Base-by-base conservation (phyloP, 2,113 vertebrate species). In the Hypocryptadius cinnamomeus region DNA sequence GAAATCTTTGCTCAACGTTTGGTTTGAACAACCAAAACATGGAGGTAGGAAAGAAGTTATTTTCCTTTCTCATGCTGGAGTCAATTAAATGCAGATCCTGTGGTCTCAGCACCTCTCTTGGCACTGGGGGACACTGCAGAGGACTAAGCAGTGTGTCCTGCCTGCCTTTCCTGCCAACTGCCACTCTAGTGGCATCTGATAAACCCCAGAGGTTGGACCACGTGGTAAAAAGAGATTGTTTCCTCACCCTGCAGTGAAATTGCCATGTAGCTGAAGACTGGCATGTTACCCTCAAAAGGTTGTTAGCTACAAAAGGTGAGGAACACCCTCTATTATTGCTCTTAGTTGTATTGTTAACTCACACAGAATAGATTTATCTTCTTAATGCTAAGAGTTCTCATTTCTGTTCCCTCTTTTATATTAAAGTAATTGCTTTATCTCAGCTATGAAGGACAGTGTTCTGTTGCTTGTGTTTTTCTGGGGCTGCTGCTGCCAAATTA, bases 401-500 rank as follows among this genome's bases (percentile, higher is more conserved):
- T 54, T 78, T 81, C 61, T 72, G 20, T 82, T 82, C 68, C 28
- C 15, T 70, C 54, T 73, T 78, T 28, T 63, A 47, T 57, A 59
- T 30, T 44, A 47, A 89, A 77, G 10, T 57, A 45, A 68, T 92
- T 66, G 40, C 44, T 94, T 83, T 18, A 37, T 63, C 63, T 80
- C 35, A 8, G 8, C 61, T 39, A 8, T 54, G 90, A 83, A 93
- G 71, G 89, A 66, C 39, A 65, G 54, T 9, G 47, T 76, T 92
- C 63, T 69, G 44, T 69, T 83, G 28, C 79, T 79, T 79, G 35
- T 89, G 37, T 92, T 93, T 79, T 37, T 92, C 56, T 85, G 81
- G 18, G 47, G 56, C 39, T 89, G 74, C 87, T 93, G 76, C 79
- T 91, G 94, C 90, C 91, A 93, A 83, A 83, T 66, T 94, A 88